phyloP scores from a whole-genome alignment of 1,140 invertebrate species.

The Caenorhabditis elegans region DNA sequence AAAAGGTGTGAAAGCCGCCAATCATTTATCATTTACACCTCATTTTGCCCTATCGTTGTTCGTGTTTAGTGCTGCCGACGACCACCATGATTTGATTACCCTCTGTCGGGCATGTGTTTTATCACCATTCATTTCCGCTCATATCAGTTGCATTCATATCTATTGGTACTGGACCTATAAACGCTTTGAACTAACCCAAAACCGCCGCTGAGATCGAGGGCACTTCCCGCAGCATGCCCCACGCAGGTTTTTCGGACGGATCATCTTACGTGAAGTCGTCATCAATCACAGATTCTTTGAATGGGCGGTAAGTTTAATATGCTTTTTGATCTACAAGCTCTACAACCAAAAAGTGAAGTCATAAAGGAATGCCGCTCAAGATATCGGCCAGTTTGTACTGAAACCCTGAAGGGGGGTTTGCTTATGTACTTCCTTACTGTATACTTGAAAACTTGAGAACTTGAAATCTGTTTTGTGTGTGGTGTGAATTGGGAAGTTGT shows the following conservation, averaged over 20 bases:
- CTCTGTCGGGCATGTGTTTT: background rate
- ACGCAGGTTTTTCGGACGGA: slow-evolving; percentile 26
- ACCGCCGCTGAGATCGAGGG: background rate
- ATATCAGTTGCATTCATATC: background rate
- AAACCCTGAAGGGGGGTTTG: background rate
- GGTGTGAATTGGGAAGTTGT: too few species aligned
- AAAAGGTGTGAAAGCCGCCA: slow-evolving; percentile 24
- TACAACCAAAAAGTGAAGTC: background rate
- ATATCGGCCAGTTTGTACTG: background rate
- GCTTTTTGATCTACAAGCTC: slow-evolving; percentile 17
- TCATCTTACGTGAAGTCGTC: slow-evolving; percentile 17
- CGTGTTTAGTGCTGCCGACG: background rate
- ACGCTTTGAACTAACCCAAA: slow-evolving; percentile 7
- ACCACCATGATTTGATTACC: background rate
- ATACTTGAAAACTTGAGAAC: background rate
- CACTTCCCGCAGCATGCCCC: background rate
- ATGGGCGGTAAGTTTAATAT: slow-evolving; percentile 30
- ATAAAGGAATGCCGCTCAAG: background rate
- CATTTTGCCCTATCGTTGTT: background rate
- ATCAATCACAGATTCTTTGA: slow-evolving; percentile 10
- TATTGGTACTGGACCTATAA: background rate
- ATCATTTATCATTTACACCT: slow-evolving; percentile 16
- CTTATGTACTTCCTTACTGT: background rate
- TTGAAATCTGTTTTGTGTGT: background rate
- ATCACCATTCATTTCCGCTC: background rate